Percentiles rank a stretch among this genome's conserved stretches.
Conservation (phyloP, 2,113 vertebrate genomes). For the Zosterops lateralis region DNA sequence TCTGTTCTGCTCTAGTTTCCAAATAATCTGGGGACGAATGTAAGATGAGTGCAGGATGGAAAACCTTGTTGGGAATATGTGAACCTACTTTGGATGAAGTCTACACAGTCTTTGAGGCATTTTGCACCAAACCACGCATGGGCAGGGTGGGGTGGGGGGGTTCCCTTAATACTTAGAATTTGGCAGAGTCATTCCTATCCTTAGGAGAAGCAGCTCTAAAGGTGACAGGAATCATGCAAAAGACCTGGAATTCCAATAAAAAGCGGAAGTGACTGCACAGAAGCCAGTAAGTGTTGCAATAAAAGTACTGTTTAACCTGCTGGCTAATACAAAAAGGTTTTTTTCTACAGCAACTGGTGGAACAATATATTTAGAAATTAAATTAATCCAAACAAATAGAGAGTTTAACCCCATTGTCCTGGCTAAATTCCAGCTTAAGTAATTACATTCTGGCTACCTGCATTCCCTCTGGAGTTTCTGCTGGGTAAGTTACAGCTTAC, state of each 20-base stretch:
- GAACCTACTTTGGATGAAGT: not conserved
- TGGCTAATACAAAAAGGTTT: conserved; percentile 21
- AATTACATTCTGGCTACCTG: conserved; percentile 42
- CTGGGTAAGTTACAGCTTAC: not conserved
- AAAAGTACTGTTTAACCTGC: conserved; percentile 41
- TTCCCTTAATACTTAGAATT: not conserved
- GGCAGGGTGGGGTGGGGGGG: fast-evolving
- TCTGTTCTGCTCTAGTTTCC: not conserved
- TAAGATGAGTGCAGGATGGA: not conserved
- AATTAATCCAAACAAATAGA: conserved; percentile 56
- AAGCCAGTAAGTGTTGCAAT: not conserved
- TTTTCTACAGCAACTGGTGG: conserved; percentile 20
- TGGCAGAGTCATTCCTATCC: not conserved
- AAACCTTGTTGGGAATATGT: not conserved
- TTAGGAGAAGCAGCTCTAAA: not conserved
- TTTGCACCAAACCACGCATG: not conserved
- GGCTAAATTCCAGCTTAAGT: conserved; percentile 31
- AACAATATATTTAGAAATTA: conserved; percentile 63
- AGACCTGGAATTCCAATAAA: not conserved
- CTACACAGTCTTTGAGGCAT: not conserved
- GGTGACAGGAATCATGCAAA: not conserved
- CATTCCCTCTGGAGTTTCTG: conserved; percentile 1
- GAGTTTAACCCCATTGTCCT: conserved; percentile 42
- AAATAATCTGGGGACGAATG: not conserved
- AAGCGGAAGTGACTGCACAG: not conserved